Evolutionary conservation across 1,140 invertebrate genomes (phyloP).

Genomic region (Pentalonia nigronervosa): DNA sequence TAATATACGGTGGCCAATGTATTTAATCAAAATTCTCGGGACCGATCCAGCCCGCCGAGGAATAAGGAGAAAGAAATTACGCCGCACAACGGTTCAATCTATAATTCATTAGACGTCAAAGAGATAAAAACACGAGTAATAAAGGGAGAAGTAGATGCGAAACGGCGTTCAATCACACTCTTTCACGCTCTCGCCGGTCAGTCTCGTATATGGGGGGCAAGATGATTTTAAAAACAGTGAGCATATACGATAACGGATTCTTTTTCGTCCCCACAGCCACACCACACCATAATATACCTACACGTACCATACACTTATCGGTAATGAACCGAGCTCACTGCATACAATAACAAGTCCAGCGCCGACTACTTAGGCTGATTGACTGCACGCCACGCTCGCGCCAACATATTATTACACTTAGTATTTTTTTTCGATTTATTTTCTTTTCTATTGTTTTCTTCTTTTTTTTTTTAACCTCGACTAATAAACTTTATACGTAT

Average conservation of each 20-base stretch:
- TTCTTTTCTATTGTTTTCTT: background rate
- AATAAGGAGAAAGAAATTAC: background rate
- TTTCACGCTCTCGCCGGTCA: background rate
- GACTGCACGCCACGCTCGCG: conserved; percentile 8
- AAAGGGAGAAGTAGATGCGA: conserved; percentile 32
- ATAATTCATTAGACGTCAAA: conserved; percentile 58
- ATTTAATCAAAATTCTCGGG: background rate
- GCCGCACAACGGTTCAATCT: conserved; percentile 40
- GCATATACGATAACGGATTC: conserved; percentile 33
- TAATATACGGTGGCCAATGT: background rate
- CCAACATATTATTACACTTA: conserved; percentile 22
- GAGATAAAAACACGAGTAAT: conserved; percentile 55
- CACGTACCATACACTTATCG: background rate
- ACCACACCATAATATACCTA: background rate
- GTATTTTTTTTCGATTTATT: background rate
- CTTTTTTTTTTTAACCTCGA: background rate
- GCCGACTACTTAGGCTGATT: conserved; percentile 56
- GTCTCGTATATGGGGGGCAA: background rate
- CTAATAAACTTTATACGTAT: background rate
- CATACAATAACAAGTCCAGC: conserved; percentile 12
- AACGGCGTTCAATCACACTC: conserved; percentile 50
- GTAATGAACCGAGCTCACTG: conserved; percentile 49
- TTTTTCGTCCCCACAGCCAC: background rate
- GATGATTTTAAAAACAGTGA: conserved; percentile 47
- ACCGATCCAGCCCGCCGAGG: background rate